phyloP scores from a whole-genome alignment of 2,113 vertebrate genomes.

The Callithrix jacchus region DNA sequence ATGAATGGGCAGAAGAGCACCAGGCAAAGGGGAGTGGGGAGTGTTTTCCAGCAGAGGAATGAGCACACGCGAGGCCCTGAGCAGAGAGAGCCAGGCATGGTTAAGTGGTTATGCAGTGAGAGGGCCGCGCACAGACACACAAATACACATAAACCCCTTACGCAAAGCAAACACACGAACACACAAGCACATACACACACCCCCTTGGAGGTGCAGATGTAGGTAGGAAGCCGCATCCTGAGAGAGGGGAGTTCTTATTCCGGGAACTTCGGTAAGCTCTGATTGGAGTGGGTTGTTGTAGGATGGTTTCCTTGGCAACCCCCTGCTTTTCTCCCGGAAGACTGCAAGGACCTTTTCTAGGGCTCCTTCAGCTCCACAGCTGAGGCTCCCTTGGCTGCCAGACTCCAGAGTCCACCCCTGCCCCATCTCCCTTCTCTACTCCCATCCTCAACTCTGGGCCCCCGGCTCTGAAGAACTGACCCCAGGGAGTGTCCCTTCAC shows the following conservation, averaged over 20 bases:
- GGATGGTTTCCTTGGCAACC: constrained; percentile 49
- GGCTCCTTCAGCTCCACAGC: background rate
- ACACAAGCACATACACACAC: background rate
- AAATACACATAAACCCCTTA: background rate
- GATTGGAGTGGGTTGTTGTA: background rate
- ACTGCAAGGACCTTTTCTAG: background rate
- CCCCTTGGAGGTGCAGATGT: background rate
- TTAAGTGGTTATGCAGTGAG: rapidly evolving
- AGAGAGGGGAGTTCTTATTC: background rate
- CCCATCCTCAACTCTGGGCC: background rate
- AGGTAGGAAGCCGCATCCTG: background rate
- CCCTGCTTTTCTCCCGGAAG: background rate
- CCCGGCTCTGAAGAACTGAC: background rate
- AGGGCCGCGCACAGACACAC: background rate
- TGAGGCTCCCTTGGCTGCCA: background rate
- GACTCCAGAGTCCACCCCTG: background rate
- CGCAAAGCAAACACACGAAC: background rate
- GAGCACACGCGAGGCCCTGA: rapidly evolving
- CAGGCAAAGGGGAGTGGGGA: background rate
- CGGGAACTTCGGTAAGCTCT: background rate
- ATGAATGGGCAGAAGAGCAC: background rate
- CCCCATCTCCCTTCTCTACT: background rate
- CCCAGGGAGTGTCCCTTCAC: background rate
- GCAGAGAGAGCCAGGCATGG: background rate
- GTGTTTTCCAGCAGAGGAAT: background rate